Evolutionary conservation across 2,888 invertebrate species (phyloP).

Genomic region (Mesorhabditis sp.): DNA sequence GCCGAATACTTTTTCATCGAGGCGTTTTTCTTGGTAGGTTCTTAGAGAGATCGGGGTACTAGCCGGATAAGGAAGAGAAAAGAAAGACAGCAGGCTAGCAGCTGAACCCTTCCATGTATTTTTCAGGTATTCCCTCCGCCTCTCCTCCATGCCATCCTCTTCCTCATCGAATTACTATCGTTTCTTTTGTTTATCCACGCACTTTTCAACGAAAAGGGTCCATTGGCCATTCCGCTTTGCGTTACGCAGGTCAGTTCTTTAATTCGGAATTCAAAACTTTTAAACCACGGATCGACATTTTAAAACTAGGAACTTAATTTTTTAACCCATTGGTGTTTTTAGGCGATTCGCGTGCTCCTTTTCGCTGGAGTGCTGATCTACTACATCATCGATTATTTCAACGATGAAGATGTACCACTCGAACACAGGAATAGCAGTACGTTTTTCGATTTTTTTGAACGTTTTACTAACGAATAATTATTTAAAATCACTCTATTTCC

Average conservation of each 20-base stretch:
- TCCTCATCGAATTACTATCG: slow-evolving; percentile 28
- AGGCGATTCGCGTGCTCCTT: slow-evolving; percentile 20
- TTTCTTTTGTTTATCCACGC: slow-evolving; percentile 29
- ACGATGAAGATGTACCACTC: slow-evolving; percentile 19
- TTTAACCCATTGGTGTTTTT: slow-evolving; percentile 3
- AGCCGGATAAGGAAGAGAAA: too few species aligned
- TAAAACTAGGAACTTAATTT: not conserved
- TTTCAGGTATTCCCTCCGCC: slow-evolving; percentile 2
- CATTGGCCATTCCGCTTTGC: slow-evolving; percentile 25
- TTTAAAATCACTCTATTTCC: not conserved
- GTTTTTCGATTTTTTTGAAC: not conserved
- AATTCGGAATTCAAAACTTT: not conserved
- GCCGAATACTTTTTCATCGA: slow-evolving; percentile 36
- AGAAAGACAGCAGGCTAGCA: too few species aligned
- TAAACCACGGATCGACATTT: too few species aligned
- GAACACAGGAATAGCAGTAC: slow-evolving; percentile 10
- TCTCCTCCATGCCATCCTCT: slow-evolving; percentile 26
- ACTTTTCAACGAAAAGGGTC: slow-evolving; percentile 23
- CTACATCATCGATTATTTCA: slow-evolving; percentile 28
- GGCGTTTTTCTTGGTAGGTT: slow-evolving; percentile 27
- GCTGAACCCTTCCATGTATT: too few species aligned
- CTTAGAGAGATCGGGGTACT: slow-evolving; percentile 30
- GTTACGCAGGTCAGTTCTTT: slow-evolving; percentile 20
- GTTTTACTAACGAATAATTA: not conserved
- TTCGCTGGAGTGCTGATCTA: slow-evolving; percentile 20